phyloP scores from a whole-genome alignment of 2,113 vertebrate genomes.

The Sylvietta virens region DNA sequence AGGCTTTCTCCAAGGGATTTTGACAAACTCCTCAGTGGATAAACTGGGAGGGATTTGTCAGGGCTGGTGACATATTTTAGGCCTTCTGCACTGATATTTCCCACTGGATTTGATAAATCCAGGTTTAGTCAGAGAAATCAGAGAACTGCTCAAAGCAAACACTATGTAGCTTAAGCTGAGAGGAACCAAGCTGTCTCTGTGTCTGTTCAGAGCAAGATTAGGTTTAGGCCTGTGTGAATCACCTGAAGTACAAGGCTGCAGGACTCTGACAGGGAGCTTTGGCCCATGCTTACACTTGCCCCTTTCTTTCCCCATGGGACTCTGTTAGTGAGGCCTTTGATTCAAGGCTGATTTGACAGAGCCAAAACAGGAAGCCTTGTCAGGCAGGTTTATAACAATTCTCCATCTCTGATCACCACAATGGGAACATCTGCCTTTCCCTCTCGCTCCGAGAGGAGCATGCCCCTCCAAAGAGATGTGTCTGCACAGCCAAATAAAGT shows the following conservation, averaged over 20 bases:
- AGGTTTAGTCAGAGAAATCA: not conserved
- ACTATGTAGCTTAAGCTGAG: not conserved
- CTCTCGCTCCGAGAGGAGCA: not conserved
- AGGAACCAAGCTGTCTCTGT: not conserved
- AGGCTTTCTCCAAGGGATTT: not conserved
- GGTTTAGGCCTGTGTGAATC: not conserved
- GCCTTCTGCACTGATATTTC: not conserved
- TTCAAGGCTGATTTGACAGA: not conserved
- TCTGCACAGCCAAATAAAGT: not conserved
- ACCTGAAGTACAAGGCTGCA: not conserved
- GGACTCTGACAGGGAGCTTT: not conserved
- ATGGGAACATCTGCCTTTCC: not conserved
- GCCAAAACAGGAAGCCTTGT: not conserved
- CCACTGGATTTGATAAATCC: not conserved
- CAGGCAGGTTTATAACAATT: accelerated
- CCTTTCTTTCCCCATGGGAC: not conserved
- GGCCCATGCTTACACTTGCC: accelerated
- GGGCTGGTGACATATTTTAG: not conserved
- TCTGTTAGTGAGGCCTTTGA: not conserved
- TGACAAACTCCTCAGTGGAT: not conserved
- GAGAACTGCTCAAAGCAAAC: not conserved
- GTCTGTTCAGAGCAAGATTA: not conserved
- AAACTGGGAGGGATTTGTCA: not conserved
- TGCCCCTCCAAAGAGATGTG: accelerated
- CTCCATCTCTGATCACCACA: not conserved